Base-by-base conservation (phyloP, 1,140 invertebrate species). In the Danaus melanippus region DNA sequence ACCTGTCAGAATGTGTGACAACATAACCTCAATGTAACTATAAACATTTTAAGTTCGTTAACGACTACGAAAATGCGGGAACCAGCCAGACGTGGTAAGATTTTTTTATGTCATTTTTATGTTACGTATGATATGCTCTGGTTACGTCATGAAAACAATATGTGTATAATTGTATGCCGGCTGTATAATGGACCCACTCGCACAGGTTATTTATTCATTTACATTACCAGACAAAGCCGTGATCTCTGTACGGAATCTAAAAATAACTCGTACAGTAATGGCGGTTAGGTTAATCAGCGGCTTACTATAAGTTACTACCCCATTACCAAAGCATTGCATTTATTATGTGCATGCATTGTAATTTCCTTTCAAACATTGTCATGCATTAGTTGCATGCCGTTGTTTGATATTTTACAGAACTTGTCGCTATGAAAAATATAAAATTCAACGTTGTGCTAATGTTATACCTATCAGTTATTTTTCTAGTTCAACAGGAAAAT, bases 221-320 rank as follows among this genome's bases (percentile, higher is more conserved):
- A 82, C 71, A 82, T 76, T 79, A 79, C 67, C 73, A 82, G 74
- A 83, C 80, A 81, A 81, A 82, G 80, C 75, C 67, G 72, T 82
- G 82, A 81, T 85, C 82, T 84, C 74, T 79, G 69, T 75, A 67
- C 72, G 60, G 66, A 79, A 68, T 79, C 83, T 86, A 84, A 71
- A 84, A 80, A 86, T 86, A 86, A 74, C 71, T 65, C 66, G 65
- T 58, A 60, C 61, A 65, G 75, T 76, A 76, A 81, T 77, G 80
- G 74, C 79, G 71, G 75, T 82, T 77, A 76, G 69, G 71, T 81
- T 86, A 83, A 84, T 86, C 79, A 81, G 75, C 71, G 71, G 75
- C 75, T 82, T 76, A 80, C 71, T 72, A 59, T 74, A 62, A 73
- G 62, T 81, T 79, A 68, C 70, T 51, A 32, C 55, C 55, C 49